A percentile compares a stretch with the other conserved stretches of the same genome.
Evolutionary conservation across 2,888 invertebrate species (phyloP).

Genomic region (Lithophane ornitopus): DNA sequence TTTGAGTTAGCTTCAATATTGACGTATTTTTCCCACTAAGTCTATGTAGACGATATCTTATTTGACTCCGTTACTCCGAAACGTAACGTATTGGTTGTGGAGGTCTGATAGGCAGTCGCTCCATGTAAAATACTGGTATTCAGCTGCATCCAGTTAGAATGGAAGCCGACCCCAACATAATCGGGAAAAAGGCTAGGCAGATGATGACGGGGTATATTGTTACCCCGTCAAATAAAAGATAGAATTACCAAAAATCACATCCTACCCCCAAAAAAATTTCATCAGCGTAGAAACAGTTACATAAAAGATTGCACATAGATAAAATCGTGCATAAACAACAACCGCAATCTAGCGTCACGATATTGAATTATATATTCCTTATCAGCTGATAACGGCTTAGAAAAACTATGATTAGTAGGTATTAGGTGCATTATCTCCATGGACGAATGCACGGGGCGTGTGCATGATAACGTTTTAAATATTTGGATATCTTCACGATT

Average conservation of each 20-base stretch:
- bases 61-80: too few species aligned
- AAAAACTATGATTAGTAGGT: slow-evolving; percentile 66
- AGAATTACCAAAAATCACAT: neutral
- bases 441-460: slow-evolving; percentile 56
- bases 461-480: slow-evolving; percentile 56
- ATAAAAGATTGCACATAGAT: slow-evolving; percentile 43
- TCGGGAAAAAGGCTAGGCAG: too few species aligned
- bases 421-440: slow-evolving; percentile 65
- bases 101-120: too few species aligned
- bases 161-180: too few species aligned
- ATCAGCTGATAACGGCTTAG: slow-evolving; percentile 65
- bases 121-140: too few species aligned
- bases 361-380: slow-evolving; percentile 54
- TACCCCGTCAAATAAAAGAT: neutral
- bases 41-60: too few species aligned
- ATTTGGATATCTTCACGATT: slow-evolving; percentile 17
- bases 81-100: too few species aligned
- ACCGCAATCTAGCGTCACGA: slow-evolving; percentile 22
- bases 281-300: slow-evolving; percentile 17
- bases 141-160: too few species aligned
- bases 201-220: too few species aligned
- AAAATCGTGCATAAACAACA: slow-evolving; percentile 29
- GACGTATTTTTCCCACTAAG: too few species aligned
- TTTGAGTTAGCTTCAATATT: too few species aligned
- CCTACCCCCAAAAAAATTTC: neutral